Base-by-base conservation (phyloP, 2,888 invertebrate genomes). In the Nomada lathburiana region DNA sequence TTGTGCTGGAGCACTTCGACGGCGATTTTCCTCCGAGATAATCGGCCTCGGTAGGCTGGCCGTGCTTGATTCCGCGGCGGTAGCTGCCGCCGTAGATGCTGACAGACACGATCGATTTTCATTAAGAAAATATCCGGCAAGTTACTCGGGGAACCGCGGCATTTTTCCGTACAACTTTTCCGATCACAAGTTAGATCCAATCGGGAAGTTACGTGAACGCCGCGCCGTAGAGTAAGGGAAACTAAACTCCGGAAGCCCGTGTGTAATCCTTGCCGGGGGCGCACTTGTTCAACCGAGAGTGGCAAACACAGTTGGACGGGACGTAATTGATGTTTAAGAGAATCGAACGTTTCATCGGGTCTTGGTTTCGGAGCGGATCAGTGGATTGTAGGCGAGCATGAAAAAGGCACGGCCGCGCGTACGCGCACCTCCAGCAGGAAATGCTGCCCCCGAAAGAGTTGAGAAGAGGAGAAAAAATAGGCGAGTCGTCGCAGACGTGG, bases 401-500 rank as follows among this genome's bases (percentile, higher is more conserved):
- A 16, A 53, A 73, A 73, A 80, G 44, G 26, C 26, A 26, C 16
- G 29, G 9, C 18, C n/a, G 10, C 36, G n/a, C 16, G 60, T 60
- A 23, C 70, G 62, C 16, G 52, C 16, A 42, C 29, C 23, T 5
- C 44, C 63, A 73, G 73, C 69, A 60, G 53, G 47, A 62, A 65
- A 65, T 18, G 11, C 50, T 26, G 50, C 44, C 50, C 36, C 60
- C 68, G 74, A 74, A 86, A 64, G 63, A 20, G 26, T 57, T 64
- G 63, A 77, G 73, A 84, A 67, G 42, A 23, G 44, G 55, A 52
- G 52, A 36, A 83, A 87, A 87, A 83, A 84, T 70, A 80, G n/a
- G 53, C 55, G 73, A 63, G 72, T 65, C 84, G 83, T 82, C 67
- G 77, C 82, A 82, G 86, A 84, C 87, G 85, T 83, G 89, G 85